Evolutionary conservation across 1,140 invertebrate species (phyloP), one percentile per base, ranked within the genome.

Genomic region (Metopolophium dirhodum): DNA sequence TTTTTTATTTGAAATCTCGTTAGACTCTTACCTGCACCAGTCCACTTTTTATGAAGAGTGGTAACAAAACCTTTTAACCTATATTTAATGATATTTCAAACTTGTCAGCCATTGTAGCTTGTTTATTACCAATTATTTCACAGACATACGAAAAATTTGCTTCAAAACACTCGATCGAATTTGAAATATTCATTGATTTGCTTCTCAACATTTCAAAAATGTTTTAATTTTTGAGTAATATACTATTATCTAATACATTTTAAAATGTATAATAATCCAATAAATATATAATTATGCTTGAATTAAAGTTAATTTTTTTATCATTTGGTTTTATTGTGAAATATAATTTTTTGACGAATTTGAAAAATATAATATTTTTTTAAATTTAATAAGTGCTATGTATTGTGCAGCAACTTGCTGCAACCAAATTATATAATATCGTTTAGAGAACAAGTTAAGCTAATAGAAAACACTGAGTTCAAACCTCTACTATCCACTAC

Each of bases 11-110:
- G 11, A 82, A 35, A 35, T 82, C 77, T 82, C 35, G 18, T 11
- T 82, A 82, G n/a, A 82, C n/a, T 82, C 14, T 35, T 82, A 82
- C 77, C 77, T 82, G 77, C 77, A 82, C n/a, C n/a, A 82, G n/a
- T 82, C 77, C 77, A 82, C 77, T 82, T 82, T 82, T 20, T 82
- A 35, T 82, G 77, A 37, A 82, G 77, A 4, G 77, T 82, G 18
- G 35, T 82, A 82, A 82, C 77, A 82, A 82, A 35, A 82, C 77
- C 35, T 82, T 82, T 82, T 37, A 82, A 37, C 1, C 77, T 68
- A 68, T 49, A 11, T 49, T 49, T 49, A 49, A 49, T 49, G 47
- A 49, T 49, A 49, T 49, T 49, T 49, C 47, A 49, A 49, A 49
- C 47, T 49, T 49, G 47, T 49, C 0, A 49, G 47, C 47, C 47